Evolutionary conservation across 92 coral and sea anemone species (phyloP), one percentile per base, ranked within the genome.

Genomic region (Pocillopora grandis): DNA sequence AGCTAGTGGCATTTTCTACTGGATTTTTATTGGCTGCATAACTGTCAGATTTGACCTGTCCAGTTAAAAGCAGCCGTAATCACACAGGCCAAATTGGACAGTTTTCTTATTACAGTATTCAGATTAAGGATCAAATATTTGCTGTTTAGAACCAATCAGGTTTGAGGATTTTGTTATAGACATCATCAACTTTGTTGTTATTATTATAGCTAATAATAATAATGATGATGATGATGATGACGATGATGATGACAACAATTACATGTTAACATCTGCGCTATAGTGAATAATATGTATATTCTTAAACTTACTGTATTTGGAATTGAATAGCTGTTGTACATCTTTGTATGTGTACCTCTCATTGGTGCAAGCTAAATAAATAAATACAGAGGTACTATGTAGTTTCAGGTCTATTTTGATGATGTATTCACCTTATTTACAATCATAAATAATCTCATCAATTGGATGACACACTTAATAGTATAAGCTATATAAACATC

Each of bases 251-350:
- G 49, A 42, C 49, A 42, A 42, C 49, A 75, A 61, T 66, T 21
- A 19, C 56, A 71, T 71, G 70, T 31, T 42, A 37, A 12, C 27
- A 71, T 74, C 87, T 59, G 56, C 64, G 8, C 59, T 36, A 71
- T 80, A 61, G 20, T 66, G 21, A 75, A 75, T 84, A 62, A 49
- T 71, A 62, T 58, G 61, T 14, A 73, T 78, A 86, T 86, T 58
- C 72, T 19, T 85, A 20, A 59, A 88, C 92, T 80, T 84, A 89
- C 92, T 89, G 81, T 89, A 89, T 89, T 89, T 89, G 81, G 82
- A 49, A 70, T 89, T 89, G 67, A 89, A 89, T 80, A 89, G 71
- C 70, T 89, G 80, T 58, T 89, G 92, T 48, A 89, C 92, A 89
- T 85, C 89, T 89, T 89, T 89, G 78, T 79, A 84, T 20, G 82